Base-by-base conservation (phyloP, 1,140 invertebrate genomes). In the Chrysoperla carnea region DNA sequence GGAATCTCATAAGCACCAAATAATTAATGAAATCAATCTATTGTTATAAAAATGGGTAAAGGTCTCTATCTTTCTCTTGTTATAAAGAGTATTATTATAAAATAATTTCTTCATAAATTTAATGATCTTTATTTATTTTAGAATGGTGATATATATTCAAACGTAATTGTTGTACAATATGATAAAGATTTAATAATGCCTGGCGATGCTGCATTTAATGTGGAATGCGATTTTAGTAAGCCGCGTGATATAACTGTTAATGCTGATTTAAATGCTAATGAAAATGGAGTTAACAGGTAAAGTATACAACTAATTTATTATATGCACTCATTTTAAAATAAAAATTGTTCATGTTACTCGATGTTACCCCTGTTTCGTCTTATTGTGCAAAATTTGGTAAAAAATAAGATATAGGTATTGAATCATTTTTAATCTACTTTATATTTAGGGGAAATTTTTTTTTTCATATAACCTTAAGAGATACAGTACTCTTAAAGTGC, bases 101-200 rank as follows among this genome's bases (percentile, higher is more conserved):
- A n/a, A n/a, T n/a, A n/a, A n/a, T 5, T 23, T 23, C 17, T 43
- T 27, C n/a, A 39, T 42, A 9, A 39, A 28, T 23, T 17, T 43
- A n/a, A 6, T 37, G 29, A 7, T 43, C 36, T n/a, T 9, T 39
- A 12, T 13, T 37, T 33, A 4, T 37, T 41, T 44, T 44, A 72
- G 61, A 58, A 68, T 12, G 64, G 61, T 4, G 62, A 71, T 27
- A 61, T 65, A 1, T 73, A 69, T 51, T 65, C 61, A 1, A 74
- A 72, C 45, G 62, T 69, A 11, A 55, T 75, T 27, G 63, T 76
- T 8, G 59, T 76, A 12, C 73, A 76, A 49, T 68, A 75, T 46
- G 73, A 76, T 53, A 69, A 73, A 31, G 72, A 75, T 43, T 50
- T 76, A 6, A 67, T 76, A 41, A 73, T 72, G 40, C 72, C 73